Conservation (phyloP, 2,888 invertebrate genomes). For the Melinaea menophilus region DNA sequence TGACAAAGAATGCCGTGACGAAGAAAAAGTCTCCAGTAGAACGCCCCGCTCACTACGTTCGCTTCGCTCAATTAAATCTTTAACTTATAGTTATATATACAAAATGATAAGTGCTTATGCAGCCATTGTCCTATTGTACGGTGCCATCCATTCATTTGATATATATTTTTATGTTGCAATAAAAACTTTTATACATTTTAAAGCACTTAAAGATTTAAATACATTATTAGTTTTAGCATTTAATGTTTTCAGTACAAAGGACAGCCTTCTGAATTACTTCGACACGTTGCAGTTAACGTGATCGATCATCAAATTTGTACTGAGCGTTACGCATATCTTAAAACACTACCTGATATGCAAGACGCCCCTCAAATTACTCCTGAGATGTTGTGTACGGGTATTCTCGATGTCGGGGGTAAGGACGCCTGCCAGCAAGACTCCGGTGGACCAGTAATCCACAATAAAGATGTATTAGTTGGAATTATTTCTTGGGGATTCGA, state of each 20-base stretch:
- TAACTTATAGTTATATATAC: too few relatives aligned
- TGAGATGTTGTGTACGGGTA: constrained; percentile 53
- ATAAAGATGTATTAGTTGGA: constrained; percentile 47
- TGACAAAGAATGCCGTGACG: too few relatives aligned
- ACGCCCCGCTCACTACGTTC: too few relatives aligned
- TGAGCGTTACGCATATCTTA: constrained; percentile 40
- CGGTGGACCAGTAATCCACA: constrained; percentile 50
- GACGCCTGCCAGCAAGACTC: constrained; percentile 51
- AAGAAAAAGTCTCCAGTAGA: too few relatives aligned
- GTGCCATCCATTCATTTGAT: not conserved
- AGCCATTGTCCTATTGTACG: too few relatives aligned
- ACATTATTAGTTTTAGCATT: not conserved
- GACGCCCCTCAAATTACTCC: constrained; percentile 37
- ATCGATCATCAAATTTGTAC: constrained; percentile 43
- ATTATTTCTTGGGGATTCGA: constrained; percentile 70
- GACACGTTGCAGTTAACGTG: constrained; percentile 41
- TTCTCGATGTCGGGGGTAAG: constrained; percentile 45
- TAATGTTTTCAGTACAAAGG: constrained; percentile 28
- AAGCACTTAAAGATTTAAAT: not conserved
- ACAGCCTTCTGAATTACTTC: constrained; percentile 28
- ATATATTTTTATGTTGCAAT: not conserved
- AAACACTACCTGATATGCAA: constrained; percentile 8
- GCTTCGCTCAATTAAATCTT: too few relatives aligned
- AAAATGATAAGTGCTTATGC: too few relatives aligned
- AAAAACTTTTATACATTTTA: not conserved